These are phyloP conservation scores for Pangasius mekongensis DNA, from an alignment of 2,797 vertebrate species.

Conservation along the genomic window DNA sequence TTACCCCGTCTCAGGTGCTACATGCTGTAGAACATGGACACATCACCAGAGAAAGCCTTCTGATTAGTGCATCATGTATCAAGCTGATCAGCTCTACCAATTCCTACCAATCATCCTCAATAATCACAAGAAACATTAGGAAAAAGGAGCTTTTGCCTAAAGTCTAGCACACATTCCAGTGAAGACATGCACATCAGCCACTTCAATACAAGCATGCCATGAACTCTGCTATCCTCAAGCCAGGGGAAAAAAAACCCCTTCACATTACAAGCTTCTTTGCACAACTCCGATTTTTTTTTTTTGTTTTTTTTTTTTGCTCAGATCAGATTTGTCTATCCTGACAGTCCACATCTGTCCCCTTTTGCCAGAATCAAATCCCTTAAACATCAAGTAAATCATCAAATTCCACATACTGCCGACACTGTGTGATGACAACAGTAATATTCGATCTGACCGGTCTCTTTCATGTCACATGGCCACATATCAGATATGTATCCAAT, in stretches of 20 bases:
- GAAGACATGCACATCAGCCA: not conserved
- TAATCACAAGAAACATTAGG: not conserved
- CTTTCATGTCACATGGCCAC: not conserved
- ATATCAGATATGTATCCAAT: not conserved
- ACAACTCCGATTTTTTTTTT: not conserved
- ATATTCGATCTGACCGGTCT: not conserved
- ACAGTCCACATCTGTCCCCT: not conserved
- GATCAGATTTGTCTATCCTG: not conserved
- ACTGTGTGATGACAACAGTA: not conserved
- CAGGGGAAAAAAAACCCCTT: not conserved
- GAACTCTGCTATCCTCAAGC: not conserved
- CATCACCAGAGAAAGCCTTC: not conserved
- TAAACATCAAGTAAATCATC: not conserved
- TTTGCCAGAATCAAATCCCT: not conserved
- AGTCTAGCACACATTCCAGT: not conserved
- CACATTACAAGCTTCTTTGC: not conserved
- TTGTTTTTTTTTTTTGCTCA: too few species aligned
- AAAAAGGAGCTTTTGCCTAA: not conserved
- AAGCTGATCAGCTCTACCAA: not conserved
- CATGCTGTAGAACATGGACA: not conserved
- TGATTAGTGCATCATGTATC: not conserved
- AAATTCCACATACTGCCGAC: not conserved
- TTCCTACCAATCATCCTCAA: not conserved
- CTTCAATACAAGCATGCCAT: not conserved
- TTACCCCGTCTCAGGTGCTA: not conserved